Percentiles rank a stretch among this genome's conserved stretches.
Conservation (phyloP, 2,113 vertebrate genomes). For the Gopherus evgoodei region DNA sequence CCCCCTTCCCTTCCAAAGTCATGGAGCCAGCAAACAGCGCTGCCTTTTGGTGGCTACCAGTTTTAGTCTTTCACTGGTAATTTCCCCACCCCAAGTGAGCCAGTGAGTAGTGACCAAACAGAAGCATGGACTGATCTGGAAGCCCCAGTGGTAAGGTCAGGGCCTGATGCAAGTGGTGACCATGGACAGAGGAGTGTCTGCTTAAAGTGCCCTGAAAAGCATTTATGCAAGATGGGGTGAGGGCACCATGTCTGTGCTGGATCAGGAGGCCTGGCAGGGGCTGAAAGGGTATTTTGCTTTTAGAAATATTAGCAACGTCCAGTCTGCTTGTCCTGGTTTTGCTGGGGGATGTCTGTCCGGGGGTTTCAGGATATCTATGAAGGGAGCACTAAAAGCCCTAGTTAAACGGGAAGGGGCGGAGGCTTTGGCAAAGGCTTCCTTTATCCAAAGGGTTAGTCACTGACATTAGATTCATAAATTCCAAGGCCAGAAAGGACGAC, state of each 20-base stretch:
- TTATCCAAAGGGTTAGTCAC: not conserved
- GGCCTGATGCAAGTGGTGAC: not conserved
- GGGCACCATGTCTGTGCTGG: not conserved
- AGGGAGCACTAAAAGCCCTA: not conserved
- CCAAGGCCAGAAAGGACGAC: not conserved
- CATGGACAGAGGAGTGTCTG: not conserved
- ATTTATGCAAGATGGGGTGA: not conserved
- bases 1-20: not conserved
- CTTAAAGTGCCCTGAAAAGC: not conserved
- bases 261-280: not conserved
- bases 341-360: not conserved
- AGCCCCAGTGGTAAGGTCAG: not conserved
- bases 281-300: not conserved
- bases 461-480: not conserved
- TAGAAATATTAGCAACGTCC: not conserved
- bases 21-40: not conserved
- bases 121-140: not conserved
- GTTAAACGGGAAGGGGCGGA: not conserved
- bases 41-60: not conserved
- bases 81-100: too few species aligned
- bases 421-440: not conserved
- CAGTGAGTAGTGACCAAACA: not conserved
- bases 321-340: not conserved
- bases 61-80: too few species aligned
- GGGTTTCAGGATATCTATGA: not conserved